Base-by-base conservation (phyloP, 2,113 vertebrate genomes). In the Gobio gobio region DNA sequence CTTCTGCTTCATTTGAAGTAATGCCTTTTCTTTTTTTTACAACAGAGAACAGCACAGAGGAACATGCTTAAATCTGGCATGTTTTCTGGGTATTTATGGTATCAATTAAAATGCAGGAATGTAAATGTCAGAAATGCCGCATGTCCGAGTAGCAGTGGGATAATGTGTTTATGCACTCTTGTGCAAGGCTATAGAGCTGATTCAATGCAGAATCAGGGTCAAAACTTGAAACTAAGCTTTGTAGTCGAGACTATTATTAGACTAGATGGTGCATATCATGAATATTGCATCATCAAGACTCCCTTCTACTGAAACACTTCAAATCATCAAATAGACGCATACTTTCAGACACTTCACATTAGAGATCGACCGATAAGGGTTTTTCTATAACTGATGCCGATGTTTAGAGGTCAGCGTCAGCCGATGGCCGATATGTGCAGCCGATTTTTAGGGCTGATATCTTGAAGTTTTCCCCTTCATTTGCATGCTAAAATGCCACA, bases 221-320 rank as follows among this genome's bases (percentile, higher is more conserved):
- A 66, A 49, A 66, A 64, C 78, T 29, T 49, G 16, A 80, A 66
- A 49, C 43, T 66, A 29, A 68, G 79, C 63, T 82, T 54, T 70
- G 47, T 68, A 80, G 58, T 81, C 4, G 18, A 68, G 61, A 51
- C 24, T 49, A 56, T 82, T 82, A 82, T 82, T 54, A 70, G 63
- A 54, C 45, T 33, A 82, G 26, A 82, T 82, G 47, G n/a, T 36
- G 79, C 61, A n/a, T 54, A 29, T 70, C 79, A 82, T 82, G 64
- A 54, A 82, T 54, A 82, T 70, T 82, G 64, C 63, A 82, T 82
- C 63, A 56, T 82, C 47, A 82, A 82, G 63, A 82, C 47, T 82
- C 45, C 16, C 63, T 68, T 64, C 61, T 26, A 61, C 45, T 66
- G 61, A 66, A 78, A 81, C n/a, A 61, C 83, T 78, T 64, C 33